These are phyloP conservation scores for Xiphydria camelus DNA, from an alignment of 2,888 invertebrate species.

Conservation along the genomic window DNA sequence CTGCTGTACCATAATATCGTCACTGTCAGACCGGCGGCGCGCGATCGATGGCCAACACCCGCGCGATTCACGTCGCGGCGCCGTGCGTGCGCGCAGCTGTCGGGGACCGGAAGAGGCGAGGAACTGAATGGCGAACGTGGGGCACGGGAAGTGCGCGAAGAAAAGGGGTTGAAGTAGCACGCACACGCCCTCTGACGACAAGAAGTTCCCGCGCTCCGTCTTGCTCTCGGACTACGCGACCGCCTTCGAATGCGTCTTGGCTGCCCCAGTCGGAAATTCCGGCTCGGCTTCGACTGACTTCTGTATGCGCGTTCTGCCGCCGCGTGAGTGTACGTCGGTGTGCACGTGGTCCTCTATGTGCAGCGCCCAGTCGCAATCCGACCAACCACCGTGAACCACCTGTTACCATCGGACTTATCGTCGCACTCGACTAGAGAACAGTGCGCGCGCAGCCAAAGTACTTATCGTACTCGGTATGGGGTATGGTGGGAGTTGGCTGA, in stretches of 20 bases:
- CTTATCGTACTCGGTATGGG: not conserved
- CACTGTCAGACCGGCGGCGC: constrained; percentile 25
- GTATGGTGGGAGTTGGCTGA: too few relatives aligned
- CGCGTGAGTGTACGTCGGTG: constrained; percentile 15
- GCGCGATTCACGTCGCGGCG: constrained; percentile 21
- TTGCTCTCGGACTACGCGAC: too few relatives aligned
- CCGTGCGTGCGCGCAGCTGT: too few relatives aligned
- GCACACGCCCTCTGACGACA: too few relatives aligned
- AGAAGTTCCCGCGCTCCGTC: too few relatives aligned
- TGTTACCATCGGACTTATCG: constrained; percentile 49
- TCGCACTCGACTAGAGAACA: constrained; percentile 10
- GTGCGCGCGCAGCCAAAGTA: constrained; percentile 26
- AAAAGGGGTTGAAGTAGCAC: too few relatives aligned
- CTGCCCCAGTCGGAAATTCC: too few relatives aligned
- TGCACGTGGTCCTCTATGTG: constrained; percentile 34
- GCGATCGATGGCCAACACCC: constrained; percentile 40
- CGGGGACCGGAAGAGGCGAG: too few relatives aligned
- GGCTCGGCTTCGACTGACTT: too few relatives aligned
- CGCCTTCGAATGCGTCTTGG: too few relatives aligned
- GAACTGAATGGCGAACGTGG: not conserved
- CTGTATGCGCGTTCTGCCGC: too few relatives aligned
- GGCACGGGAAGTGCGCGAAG: not conserved
- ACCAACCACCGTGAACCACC: constrained; percentile 56
- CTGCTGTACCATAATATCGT: too few relatives aligned
- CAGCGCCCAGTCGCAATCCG: constrained; percentile 29